Conservation (phyloP, 1,140 invertebrate genomes). For the Pemphigus obesinymphae region DNA sequence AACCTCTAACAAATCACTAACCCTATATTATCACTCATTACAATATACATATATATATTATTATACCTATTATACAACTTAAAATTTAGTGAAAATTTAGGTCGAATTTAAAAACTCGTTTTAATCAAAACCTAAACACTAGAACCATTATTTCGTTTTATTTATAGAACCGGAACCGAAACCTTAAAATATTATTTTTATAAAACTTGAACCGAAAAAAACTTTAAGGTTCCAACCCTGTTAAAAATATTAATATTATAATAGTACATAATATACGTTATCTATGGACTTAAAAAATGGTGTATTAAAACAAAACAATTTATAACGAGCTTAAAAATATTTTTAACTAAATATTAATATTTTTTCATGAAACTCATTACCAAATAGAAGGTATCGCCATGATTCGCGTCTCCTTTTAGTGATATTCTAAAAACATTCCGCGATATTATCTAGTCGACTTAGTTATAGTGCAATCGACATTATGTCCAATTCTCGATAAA, state of each 20-base stretch:
- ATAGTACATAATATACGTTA: neutral
- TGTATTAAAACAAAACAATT: neutral
- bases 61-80: no score
- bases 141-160: no score
- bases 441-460: neutral
- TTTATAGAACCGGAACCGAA: neutral
- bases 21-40: no score
- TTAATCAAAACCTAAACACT: no score
- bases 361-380: constrained; percentile 13
- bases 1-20: no score
- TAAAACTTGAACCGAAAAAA: no score
- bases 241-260: no score
- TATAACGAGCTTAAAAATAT: constrained; percentile 12
- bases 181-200: no score
- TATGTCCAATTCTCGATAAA: neutral
- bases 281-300: neutral
- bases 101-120: no score
- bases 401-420: neutral
- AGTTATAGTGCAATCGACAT: constrained; percentile 22
- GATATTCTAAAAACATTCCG: neutral
- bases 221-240: no score
- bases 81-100: no score
- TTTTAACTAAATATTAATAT: neutral
- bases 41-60: no score
- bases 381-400: neutral